Conservation (phyloP, 1,140 invertebrate species). For the Hyles euphorbiae region DNA sequence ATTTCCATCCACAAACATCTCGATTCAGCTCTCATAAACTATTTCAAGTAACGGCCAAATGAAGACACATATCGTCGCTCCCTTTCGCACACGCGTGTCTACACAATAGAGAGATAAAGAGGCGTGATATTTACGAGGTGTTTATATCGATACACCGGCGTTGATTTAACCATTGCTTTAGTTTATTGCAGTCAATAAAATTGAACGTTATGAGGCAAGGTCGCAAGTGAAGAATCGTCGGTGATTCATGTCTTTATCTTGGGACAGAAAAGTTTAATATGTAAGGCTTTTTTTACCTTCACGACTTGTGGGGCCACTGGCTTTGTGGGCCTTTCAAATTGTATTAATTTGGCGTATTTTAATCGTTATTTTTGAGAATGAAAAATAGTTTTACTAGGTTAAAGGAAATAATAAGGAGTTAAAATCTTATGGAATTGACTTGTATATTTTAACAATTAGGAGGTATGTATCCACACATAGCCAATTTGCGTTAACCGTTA, state of each 20-base stretch:
- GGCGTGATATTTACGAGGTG: constrained; percentile 64
- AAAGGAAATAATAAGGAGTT: too few species aligned
- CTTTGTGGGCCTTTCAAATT: too few species aligned
- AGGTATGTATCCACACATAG: too few species aligned
- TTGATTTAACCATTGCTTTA: constrained; percentile 73
- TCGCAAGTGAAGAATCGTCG: constrained; percentile 58
- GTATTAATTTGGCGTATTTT: too few species aligned
- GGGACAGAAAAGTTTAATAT: constrained; percentile 30
- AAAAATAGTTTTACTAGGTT: too few species aligned
- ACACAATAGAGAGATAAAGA: constrained; percentile 36
- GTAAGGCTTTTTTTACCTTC: neutral
- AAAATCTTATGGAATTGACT: too few species aligned
- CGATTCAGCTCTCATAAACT: constrained; percentile 57
- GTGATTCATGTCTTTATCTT: constrained; percentile 68
- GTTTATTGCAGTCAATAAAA: constrained; percentile 74
- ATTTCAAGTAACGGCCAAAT: constrained; percentile 64
- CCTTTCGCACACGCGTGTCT: constrained; percentile 26
- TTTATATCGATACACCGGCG: constrained; percentile 68
- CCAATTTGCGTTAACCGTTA: too few species aligned
- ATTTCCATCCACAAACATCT: constrained; percentile 23
- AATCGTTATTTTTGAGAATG: too few species aligned
- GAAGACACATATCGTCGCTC: constrained; percentile 41
- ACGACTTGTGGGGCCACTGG: neutral
- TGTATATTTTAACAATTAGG: too few species aligned
- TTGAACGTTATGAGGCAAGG: constrained; percentile 73